Base-by-base conservation (phyloP, 2,888 invertebrate species). In the Caenorhabditis macrosperma region DNA sequence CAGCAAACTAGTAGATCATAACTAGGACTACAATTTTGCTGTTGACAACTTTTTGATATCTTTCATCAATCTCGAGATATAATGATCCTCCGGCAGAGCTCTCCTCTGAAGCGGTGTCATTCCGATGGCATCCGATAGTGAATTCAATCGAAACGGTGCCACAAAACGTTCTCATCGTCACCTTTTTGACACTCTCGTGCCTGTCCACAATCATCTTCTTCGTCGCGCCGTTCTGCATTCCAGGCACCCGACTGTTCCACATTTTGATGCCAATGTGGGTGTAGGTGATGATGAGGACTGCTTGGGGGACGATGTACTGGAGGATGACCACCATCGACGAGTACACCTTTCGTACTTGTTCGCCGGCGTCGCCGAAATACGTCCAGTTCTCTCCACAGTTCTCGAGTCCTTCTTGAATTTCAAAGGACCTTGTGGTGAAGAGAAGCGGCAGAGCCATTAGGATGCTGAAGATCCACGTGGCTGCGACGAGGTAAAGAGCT, bases 181-280 rank as follows among this genome's bases (percentile, higher is more conserved):
- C 90, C 85, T 89, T 89, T 64, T 89, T 90, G 26, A 90, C 90
- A 17, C 87, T 85, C 38, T 90, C 89, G 60, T 89, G 88, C 4
- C 89, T 55, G 50, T 87, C 88, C 46, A 83, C 85, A 38, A 86
- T 76, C 48, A 88, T 71, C 35, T 82, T 84, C 57, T 84, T 79
- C 15, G 80, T 82, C 9, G 81, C 83, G 9, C 86, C 71, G 38
- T 76, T 81, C 46, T 83, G 82, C 38, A 79, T 80, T 28, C 86
- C 89, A 9, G 90, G 90, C 41, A 88, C 85, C 35, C 86, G 78
- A 64, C 87, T 85, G 76, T 88, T 87, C 90, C 90, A 90, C 87
- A 90, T 88, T 48, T 85, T 85, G 46, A 88, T 67, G 20, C 90
- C 90, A 61, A 90, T 90, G 66, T 84, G 87, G 12, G 88, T 88